A percentile compares a stretch with the other conserved stretches of the same genome.
Conservation (phyloP, 1,140 invertebrate species). For the Calosoma granatense region DNA sequence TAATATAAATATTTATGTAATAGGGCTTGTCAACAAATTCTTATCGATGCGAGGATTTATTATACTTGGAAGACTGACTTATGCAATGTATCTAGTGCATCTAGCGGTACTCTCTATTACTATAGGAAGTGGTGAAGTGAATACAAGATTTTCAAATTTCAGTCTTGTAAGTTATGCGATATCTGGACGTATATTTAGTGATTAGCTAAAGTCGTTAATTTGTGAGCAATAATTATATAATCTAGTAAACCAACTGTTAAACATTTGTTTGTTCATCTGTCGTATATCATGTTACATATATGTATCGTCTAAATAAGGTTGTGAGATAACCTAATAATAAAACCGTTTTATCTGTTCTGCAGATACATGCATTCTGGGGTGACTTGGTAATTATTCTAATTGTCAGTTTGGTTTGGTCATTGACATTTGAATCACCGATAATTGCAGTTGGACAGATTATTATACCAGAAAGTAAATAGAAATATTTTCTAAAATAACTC, state of each 20-base stretch:
- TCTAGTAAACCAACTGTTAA: too few relatives aligned
- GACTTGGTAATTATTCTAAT: constrained; percentile 13
- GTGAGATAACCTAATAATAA: too few relatives aligned
- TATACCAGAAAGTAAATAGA: constrained; percentile 3
- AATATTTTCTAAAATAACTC: too few relatives aligned
- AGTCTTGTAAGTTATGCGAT: constrained; percentile 15
- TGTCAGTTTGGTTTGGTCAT: constrained; percentile 14
- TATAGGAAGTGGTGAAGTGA: constrained; percentile 11
- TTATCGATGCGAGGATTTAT: constrained; percentile 20
- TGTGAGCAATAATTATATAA: too few relatives aligned
- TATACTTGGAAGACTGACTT: constrained; percentile 21
- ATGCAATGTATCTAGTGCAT: constrained; percentile 25
- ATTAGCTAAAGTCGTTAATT: too few relatives aligned
- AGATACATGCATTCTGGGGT: constrained; percentile 17
- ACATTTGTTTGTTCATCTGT: too few relatives aligned
- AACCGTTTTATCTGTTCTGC: too few relatives aligned
- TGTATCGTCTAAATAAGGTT: too few relatives aligned
- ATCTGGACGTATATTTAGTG: too few relatives aligned
- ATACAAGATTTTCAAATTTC: constrained; percentile 14
- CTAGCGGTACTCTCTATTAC: constrained; percentile 14
- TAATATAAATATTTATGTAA: constrained; percentile 11
- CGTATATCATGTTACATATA: too few relatives aligned
- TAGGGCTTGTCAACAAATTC: constrained; percentile 23
- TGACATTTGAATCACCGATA: constrained; percentile 20
- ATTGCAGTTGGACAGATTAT: constrained; percentile 16